Evolutionary conservation across 2,113 vertebrate genomes (phyloP).

Genomic region (Leptobrachium leishanense): DNA sequence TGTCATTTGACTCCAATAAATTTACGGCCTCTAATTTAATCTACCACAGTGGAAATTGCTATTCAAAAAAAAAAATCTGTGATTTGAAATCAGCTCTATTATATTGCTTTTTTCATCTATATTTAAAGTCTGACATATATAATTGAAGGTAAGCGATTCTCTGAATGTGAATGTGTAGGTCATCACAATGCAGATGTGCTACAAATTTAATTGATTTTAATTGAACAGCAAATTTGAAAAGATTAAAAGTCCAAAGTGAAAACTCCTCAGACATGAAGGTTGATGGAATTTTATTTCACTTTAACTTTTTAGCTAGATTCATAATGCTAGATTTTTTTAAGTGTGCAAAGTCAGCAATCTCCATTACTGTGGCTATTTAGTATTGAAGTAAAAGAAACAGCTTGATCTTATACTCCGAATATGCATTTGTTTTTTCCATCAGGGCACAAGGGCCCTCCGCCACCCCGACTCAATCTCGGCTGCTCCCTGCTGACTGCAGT

Average conservation of each 20-base stretch:
- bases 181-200: not conserved
- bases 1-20: not conserved
- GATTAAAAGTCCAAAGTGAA: not conserved
- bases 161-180: not conserved
- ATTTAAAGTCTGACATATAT: constrained; percentile 3
- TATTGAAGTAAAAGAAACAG: too few relatives aligned
- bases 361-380: too few relatives aligned
- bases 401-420: too few relatives aligned
- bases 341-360: too few relatives aligned
- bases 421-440: too few relatives aligned
- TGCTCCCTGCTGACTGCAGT: too few relatives aligned
- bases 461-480: too few relatives aligned
- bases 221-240: constrained; percentile 1
- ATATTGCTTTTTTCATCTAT: not conserved
- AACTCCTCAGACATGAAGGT: constrained; percentile 1
- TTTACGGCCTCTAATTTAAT: not conserved
- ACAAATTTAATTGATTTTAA: constrained; percentile 7
- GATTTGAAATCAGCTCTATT: constrained; percentile 3
- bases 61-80: not conserved
- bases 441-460: too few relatives aligned
- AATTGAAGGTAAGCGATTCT: not conserved
- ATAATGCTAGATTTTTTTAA: too few relatives aligned
- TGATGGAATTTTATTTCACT: not conserved
- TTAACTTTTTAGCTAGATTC: not conserved
- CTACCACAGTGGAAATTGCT: not conserved